These are phyloP conservation scores for Corythoichthys haematopterus DNA, from an alignment of 2,113 vertebrate species.

Conservation along the genomic window DNA sequence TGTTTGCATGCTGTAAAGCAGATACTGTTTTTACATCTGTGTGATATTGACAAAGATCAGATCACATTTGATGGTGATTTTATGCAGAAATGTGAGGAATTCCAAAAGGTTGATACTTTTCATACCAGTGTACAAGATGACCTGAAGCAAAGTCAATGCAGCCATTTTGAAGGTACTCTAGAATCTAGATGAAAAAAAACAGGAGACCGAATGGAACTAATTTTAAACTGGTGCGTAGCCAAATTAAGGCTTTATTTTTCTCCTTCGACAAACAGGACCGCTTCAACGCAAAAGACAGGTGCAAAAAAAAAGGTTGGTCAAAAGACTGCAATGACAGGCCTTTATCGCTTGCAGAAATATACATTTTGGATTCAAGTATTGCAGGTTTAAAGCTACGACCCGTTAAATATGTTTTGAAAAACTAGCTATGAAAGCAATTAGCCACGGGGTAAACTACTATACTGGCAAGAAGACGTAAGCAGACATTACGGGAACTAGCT, in stretches of 20 bases:
- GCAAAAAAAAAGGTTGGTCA: neutral
- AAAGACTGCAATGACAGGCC: slow-evolving; percentile 27
- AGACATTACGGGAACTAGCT: neutral
- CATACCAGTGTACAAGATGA: too few relatives aligned
- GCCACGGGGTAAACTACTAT: neutral
- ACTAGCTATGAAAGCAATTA: neutral
- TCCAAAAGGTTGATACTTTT: too few relatives aligned
- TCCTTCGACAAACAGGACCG: slow-evolving; percentile 8
- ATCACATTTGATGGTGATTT: too few relatives aligned
- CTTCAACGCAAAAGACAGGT: neutral
- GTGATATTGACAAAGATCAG: too few relatives aligned
- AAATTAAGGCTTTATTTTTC: slow-evolving; percentile 60
- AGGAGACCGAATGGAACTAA: neutral
- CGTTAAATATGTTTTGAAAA: too few relatives aligned
- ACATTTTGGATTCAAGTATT: slow-evolving; percentile 71
- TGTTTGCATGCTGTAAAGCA: too few relatives aligned
- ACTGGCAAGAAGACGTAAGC: neutral
- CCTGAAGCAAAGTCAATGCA: too few relatives aligned
- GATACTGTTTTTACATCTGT: too few relatives aligned
- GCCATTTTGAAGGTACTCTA: too few relatives aligned
- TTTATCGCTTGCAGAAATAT: slow-evolving; percentile 49
- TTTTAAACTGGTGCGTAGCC: neutral
- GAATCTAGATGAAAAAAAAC: neutral
- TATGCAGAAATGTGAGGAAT: too few relatives aligned
- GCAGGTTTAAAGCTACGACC: slow-evolving; percentile 66